Percentiles rank a stretch among this genome's conserved stretches.
Evolutionary conservation across 2,113 vertebrate genomes (phyloP).

Genomic region (Pagrus major): DNA sequence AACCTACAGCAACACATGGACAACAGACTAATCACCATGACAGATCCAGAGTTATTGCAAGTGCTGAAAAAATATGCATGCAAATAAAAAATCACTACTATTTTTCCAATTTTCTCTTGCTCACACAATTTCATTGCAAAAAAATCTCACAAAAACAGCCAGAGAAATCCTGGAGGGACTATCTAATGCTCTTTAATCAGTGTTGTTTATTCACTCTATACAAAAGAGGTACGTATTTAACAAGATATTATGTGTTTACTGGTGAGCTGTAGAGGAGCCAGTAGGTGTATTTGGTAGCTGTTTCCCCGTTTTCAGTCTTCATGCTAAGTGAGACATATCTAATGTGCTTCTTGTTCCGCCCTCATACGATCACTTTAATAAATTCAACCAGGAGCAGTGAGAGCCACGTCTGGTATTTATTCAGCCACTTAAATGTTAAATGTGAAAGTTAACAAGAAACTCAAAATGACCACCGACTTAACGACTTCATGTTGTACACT

Average conservation of each 20-base stretch:
- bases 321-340: neutral
- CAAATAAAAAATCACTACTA: no score
- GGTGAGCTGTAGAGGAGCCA: no score
- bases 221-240: neutral
- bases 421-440: conserved; percentile 42
- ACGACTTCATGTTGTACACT: conserved; percentile 23
- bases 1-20: no score
- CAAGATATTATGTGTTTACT: neutral
- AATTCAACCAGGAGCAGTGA: conserved; percentile 16
- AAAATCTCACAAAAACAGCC: no score
- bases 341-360: neutral
- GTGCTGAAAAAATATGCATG: no score
- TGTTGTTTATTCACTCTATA: neutral
- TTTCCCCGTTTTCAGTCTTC: neutral
- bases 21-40: no score
- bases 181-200: neutral
- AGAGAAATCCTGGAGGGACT: no score
- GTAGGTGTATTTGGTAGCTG: neutral
- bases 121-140: no score
- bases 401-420: conserved; percentile 44
- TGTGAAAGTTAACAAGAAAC: conserved; percentile 52
- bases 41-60: no score
- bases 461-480: conserved; percentile 35
- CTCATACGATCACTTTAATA: conserved; percentile 31
- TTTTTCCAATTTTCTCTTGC: no score